These are phyloP conservation scores for Hydra vulgaris DNA, from an alignment of 30 jellyfish, hydroid and myxozoan genomes.

Conservation along the genomic window DNA sequence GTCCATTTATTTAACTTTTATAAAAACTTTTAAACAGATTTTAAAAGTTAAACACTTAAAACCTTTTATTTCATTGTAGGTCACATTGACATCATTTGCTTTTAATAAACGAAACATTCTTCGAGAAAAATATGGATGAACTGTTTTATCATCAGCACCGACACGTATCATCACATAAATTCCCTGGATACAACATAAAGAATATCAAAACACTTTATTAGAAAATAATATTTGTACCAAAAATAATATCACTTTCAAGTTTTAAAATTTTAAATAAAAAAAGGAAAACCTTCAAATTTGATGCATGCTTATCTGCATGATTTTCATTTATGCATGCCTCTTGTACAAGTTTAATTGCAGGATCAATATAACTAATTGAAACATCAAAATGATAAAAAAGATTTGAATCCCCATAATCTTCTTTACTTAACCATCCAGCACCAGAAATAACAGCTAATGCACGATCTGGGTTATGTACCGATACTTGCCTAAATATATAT, in stretches of 20 bases:
- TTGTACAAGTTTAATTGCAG: constrained; percentile 8
- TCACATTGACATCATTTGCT: constrained; percentile 11
- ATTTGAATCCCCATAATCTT: constrained; percentile 26
- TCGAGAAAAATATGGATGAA: constrained; percentile 25
- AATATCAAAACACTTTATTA: no score
- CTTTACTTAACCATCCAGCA: constrained; percentile 25
- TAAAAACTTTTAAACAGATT: not conserved
- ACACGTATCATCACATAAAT: constrained; percentile 12
- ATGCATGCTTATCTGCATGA: constrained; percentile 23
- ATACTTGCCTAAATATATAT: constrained; percentile 9
- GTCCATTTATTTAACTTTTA: not conserved
- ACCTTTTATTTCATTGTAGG: constrained; percentile 12
- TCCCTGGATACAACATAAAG: no score
- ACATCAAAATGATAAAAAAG: constrained; percentile 20
- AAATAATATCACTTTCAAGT: not conserved
- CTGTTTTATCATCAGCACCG: constrained; percentile 21
- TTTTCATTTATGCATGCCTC: constrained; percentile 23
- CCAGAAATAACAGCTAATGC: constrained; percentile 30
- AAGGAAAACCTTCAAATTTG: not conserved
- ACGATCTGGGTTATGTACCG: constrained; percentile 16
- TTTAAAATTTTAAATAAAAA: not conserved
- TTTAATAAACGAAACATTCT: constrained; percentile 17
- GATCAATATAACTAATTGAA: constrained; percentile 20
- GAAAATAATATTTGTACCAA: no score
- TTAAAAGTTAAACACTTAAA: no score